Percentiles rank a stretch among this genome's conserved stretches.
phyloP scores from a whole-genome alignment of 2,797 vertebrate species.

The Enteromius argenteus region DNA sequence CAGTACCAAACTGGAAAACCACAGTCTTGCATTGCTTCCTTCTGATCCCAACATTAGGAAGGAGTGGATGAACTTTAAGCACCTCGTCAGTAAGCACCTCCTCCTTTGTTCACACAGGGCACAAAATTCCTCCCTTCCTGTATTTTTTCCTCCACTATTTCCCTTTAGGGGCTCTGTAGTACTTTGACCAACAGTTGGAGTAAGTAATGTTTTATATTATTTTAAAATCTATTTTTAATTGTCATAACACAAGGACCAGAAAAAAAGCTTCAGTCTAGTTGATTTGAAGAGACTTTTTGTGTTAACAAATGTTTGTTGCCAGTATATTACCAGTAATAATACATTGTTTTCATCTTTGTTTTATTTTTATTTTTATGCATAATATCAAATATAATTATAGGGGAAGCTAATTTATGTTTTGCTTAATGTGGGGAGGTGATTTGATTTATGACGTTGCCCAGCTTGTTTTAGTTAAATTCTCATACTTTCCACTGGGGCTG shows the following conservation, averaged over 20 bases:
- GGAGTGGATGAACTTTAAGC: not conserved
- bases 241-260: not conserved
- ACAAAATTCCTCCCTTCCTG: too few species aligned
- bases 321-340: not conserved
- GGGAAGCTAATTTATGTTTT: not conserved
- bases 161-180: not conserved
- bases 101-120: not conserved
- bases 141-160: not conserved
- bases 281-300: not conserved
- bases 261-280: not conserved
- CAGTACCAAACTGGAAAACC: too few species aligned
- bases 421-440: not conserved
- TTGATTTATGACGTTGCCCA: not conserved
- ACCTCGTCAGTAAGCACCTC: not conserved
- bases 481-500: slow-evolving; percentile 61
- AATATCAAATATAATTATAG: not conserved
- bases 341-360: not conserved
- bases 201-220: not conserved
- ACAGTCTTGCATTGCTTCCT: not conserved
- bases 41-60: not conserved
- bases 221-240: not conserved
- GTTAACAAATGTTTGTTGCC: not conserved
- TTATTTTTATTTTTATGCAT: not conserved
- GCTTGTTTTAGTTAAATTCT: slow-evolving; percentile 66
- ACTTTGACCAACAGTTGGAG: not conserved